A percentile compares a stretch with the other conserved stretches of the same genome.
Conservation (phyloP, 2,113 vertebrate genomes). For the Oncorhynchus mykiss region DNA sequence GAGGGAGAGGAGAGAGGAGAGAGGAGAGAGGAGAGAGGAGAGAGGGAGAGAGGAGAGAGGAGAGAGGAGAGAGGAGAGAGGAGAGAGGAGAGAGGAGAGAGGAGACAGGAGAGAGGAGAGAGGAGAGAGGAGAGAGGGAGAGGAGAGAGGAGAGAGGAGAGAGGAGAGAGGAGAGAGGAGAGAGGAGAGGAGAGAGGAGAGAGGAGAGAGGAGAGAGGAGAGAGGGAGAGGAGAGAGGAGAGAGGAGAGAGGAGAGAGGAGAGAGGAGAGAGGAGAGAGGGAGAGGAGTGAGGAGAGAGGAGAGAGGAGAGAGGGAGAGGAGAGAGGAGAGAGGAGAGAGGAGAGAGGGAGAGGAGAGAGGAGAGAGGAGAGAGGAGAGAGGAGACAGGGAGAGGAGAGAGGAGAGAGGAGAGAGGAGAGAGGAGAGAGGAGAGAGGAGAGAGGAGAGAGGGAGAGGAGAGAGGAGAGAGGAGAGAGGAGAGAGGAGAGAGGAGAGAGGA, state of each 20-base stretch:
- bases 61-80: not conserved
- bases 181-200: not conserved
- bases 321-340: not conserved
- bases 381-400: too few relatives aligned
- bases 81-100: not conserved
- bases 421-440: not conserved
- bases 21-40: not conserved
- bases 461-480: not conserved
- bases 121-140: too few relatives aligned
- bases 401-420: too few relatives aligned
- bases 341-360: not conserved
- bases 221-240: too few relatives aligned
- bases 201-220: too few relatives aligned
- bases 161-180: not conserved
- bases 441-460: not conserved
- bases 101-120: too few relatives aligned
- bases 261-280: too few relatives aligned
- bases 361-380: too few relatives aligned
- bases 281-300: too few relatives aligned
- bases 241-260: too few relatives aligned
- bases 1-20: too few relatives aligned
- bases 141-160: not conserved
- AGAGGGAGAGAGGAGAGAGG: not conserved
- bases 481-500: too few relatives aligned
- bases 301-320: not conserved